Conservation (phyloP, 2,113 vertebrate genomes). For the Litocranius walleri region DNA sequence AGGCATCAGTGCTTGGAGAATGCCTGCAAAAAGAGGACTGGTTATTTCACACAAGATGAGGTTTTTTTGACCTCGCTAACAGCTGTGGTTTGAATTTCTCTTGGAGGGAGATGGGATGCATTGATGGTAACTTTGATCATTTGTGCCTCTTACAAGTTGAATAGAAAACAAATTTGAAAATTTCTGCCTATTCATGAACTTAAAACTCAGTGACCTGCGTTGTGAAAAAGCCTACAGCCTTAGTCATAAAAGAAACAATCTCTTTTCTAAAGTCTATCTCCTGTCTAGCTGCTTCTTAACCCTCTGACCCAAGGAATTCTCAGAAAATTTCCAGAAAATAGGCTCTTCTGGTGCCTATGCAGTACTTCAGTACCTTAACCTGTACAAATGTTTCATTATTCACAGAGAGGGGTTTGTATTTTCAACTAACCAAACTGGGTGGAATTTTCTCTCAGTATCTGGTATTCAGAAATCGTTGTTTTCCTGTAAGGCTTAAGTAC, state of each 20-base stretch:
- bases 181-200: neutral
- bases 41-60: neutral
- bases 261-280: neutral
- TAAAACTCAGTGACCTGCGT: neutral
- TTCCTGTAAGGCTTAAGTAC: neutral
- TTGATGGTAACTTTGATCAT: neutral
- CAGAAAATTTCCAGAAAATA: neutral
- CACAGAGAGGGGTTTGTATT: neutral
- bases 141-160: neutral
- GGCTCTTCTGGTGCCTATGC: neutral
- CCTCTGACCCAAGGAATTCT: neutral
- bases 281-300: neutral
- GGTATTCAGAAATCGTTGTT: neutral
- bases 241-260: neutral
- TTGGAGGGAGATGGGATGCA: neutral
- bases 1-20: neutral
- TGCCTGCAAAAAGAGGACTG: rapidly evolving
- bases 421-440: neutral
- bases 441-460: neutral
- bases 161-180: neutral
- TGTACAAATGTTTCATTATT: neutral
- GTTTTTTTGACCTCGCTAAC: neutral
- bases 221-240: neutral
- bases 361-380: neutral
- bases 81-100: neutral